Evolutionary conservation across 2,113 vertebrate species (phyloP).

Genomic region (Brevimyrus niger): DNA sequence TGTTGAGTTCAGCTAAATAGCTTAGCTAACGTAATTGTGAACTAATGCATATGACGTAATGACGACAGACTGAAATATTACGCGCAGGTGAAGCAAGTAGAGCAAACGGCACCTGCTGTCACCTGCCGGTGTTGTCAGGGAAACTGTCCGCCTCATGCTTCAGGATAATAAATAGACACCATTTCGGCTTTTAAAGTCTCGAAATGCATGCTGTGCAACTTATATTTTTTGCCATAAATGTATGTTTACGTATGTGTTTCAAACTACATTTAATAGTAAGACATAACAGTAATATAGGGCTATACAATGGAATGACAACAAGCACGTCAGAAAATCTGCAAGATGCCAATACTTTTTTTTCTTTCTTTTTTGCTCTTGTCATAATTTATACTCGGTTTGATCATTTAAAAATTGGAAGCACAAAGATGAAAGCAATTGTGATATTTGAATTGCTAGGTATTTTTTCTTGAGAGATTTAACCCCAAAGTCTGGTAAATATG

Average conservation of each 20-base stretch:
- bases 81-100: background rate
- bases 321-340: background rate
- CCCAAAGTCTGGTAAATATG: constrained; percentile 39
- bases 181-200: background rate
- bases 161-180: background rate
- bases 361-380: background rate
- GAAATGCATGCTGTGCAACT: background rate
- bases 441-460: background rate
- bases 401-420: background rate
- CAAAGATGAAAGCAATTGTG: constrained; percentile 6
- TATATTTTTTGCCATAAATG: background rate
- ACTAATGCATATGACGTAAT: background rate
- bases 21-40: background rate
- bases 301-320: background rate
- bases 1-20: background rate
- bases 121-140: background rate
- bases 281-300: background rate
- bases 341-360: background rate
- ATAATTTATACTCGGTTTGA: background rate
- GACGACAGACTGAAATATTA: background rate
- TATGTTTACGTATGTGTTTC: background rate
- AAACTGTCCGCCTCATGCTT: background rate
- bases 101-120: background rate
- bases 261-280: background rate
- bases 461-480: constrained; percentile 19